These are phyloP conservation scores for Sisyra nigra DNA, from an alignment of 2,888 invertebrate species.

Conservation along the genomic window DNA sequence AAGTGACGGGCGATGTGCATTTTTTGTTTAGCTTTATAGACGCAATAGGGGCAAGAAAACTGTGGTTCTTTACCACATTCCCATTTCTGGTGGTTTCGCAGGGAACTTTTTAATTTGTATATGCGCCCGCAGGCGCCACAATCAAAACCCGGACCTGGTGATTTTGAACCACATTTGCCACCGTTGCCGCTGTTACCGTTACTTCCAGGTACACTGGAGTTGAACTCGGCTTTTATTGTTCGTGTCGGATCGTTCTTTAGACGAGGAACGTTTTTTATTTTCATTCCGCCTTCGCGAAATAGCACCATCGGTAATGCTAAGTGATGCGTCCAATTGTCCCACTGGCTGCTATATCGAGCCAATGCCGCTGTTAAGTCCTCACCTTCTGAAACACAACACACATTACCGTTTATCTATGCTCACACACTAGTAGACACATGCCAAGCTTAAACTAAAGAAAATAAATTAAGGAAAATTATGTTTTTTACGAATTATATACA, in stretches of 20 bases:
- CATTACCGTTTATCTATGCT: too few relatives aligned
- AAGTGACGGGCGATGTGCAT: constrained; percentile 72
- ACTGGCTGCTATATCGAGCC: constrained; percentile 29
- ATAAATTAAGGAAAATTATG: constrained; percentile 6
- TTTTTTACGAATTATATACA: neutral
- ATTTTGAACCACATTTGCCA: constrained; percentile 15
- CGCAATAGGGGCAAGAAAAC: constrained; percentile 68
- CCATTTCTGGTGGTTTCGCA: constrained; percentile 73
- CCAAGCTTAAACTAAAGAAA: constrained; percentile 1
- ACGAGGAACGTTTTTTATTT: constrained; percentile 16
- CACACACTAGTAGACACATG: constrained; percentile 23
- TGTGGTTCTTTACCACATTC: constrained; percentile 75
- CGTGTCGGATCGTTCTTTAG: neutral
- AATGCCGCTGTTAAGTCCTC: constrained; percentile 54
- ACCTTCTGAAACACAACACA: constrained; percentile 19
- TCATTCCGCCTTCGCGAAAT: constrained; percentile 35
- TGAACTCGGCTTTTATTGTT: constrained; percentile 5
- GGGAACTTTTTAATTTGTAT: constrained; percentile 73
- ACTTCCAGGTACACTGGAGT: constrained; percentile 17
- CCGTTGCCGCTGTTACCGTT: constrained; percentile 15
- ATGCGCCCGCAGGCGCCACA: constrained; percentile 72
- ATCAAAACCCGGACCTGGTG: constrained; percentile 42
- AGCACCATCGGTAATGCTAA: constrained; percentile 54
- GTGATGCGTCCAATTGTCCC: constrained; percentile 61
- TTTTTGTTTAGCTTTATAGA: constrained; percentile 70